Base-by-base conservation (phyloP, 2,888 invertebrate species). In the Oegoconia quadripuncta region DNA sequence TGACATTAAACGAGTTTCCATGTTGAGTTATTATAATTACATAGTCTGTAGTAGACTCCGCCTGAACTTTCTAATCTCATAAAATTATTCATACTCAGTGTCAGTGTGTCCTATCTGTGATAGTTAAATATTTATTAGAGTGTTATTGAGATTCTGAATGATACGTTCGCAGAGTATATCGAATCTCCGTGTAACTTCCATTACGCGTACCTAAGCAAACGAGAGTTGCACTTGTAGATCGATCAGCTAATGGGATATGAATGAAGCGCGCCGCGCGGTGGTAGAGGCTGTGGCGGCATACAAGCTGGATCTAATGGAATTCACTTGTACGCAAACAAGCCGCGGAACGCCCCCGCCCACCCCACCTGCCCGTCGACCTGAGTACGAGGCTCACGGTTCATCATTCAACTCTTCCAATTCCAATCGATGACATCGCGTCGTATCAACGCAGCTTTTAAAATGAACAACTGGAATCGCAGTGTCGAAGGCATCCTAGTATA, bases 281-380 rank as follows among this genome's bases (percentile, higher is more conserved):
- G 58, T 67, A 55, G 74, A 68, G 74, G 72, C 72, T 77, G 78
- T 59, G 81, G 77, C 70, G 67, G 69, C 64, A 62, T 74, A 79
- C 74, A 74, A 70, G 74, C 67, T 67, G 76, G 74, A 73, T 83
- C 83, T 86, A 87, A 87, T 87, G 86, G 86, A 84, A 84, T 87
- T 86, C 79, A 71, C 86, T 80, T 87, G 86, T 87, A 82, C 73
- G 86, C 82, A 87, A 87, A 87, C 84, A 86, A 74, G 77, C 79
- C 77, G 66, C 79, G 68, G 64, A 67, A 63, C 71, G 70, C 75
- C 67, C 67, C 54, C 48, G 66, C 65, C 62, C 61, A 59, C 65
- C 64, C 59, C 63, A 67, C 66, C 63, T 65, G 66, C 29, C 8
- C 13, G 55, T 53, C 56, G 52, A 48, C 53, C 58, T 62, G 60